Base-by-base conservation (phyloP, 2,888 invertebrate species). In the Drosophila lacicola region DNA sequence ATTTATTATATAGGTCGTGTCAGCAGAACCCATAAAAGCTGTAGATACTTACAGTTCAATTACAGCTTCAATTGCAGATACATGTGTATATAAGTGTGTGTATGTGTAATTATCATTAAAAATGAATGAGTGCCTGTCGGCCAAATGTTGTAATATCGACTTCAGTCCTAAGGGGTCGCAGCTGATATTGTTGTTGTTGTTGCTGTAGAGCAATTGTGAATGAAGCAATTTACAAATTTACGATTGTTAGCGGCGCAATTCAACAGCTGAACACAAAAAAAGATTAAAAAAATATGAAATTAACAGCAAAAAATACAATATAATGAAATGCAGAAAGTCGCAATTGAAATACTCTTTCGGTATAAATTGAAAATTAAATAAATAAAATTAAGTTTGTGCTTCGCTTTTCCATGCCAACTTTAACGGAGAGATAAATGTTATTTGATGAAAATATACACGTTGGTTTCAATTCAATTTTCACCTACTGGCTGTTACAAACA, bases 191-290 rank as follows among this genome's bases (percentile, higher is more conserved):
- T 17, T 17, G 17, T 29, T 29, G 51, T 46, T 34, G 33, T 55
- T 77, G 64, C 56, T 56, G 62, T 42, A 14, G 37, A 46, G n/a
- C 34, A 19, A 44, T 56, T 62, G 57, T 67, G 61, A 54, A 56
- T 65, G 53, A 37, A 33, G 50, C 63, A 66, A 76, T 79, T 84
- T 70, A 44, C 65, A 63, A 68, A 76, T 79, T 82, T 66, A 64
- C 72, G 53, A 68, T 66, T 74, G 73, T 63, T 56, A 55, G 62
- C 66, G 46, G 14, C 19, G 54, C 33, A 62, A 50, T 72, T 62
- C 66, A 55, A 45, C 47, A 46, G 49, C 57, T 60, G 62, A 14
- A 51, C 29, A 33, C 11, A 17, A 41, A 10, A 19, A 19, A 29
- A 11, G 2, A 5, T 19, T 10, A 21, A 14, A 56, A 39, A n/a